Evolutionary conservation across 2,888 invertebrate genomes (phyloP).

Genomic region (Andrena bucephala): DNA sequence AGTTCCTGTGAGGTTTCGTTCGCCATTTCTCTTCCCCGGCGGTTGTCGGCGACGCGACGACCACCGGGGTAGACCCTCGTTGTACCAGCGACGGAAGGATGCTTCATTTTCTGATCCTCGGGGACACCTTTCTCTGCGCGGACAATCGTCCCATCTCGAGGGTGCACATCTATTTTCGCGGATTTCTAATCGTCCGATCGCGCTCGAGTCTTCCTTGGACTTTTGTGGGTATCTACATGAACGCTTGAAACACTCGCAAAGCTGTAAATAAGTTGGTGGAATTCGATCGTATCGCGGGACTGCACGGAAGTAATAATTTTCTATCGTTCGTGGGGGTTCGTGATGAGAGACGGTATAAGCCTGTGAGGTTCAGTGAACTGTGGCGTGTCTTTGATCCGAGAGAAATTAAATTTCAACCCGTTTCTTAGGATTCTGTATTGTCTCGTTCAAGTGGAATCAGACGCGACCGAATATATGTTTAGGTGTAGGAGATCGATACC

Average conservation of each 20-base stretch:
- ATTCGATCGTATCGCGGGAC: background rate
- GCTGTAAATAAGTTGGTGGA: background rate
- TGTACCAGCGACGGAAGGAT: background rate
- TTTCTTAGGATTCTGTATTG: slow-evolving; percentile 24
- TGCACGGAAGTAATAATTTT: background rate
- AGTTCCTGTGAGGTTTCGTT: slow-evolving; percentile 34
- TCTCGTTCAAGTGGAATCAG: slow-evolving; percentile 37
- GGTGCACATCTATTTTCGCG: background rate
- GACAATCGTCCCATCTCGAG: slow-evolving; percentile 16
- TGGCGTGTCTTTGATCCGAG: background rate
- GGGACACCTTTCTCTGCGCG: slow-evolving; percentile 10
- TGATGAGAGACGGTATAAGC: background rate
- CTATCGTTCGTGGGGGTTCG: background rate
- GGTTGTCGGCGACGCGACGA: slow-evolving; percentile 16
- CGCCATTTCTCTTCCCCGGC: slow-evolving; percentile 31
- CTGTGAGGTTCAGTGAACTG: background rate
- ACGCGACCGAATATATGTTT: slow-evolving; percentile 41
- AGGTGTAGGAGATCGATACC: slow-evolving; percentile 63
- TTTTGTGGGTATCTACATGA: background rate
- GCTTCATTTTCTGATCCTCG: slow-evolving; percentile 42
- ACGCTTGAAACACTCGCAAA: background rate
- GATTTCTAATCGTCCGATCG: background rate
- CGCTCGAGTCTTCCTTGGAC: background rate
- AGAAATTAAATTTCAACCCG: background rate
- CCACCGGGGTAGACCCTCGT: background rate